Conservation (phyloP, 1,140 invertebrate species). For the Caenorhabditis remanei region DNA sequence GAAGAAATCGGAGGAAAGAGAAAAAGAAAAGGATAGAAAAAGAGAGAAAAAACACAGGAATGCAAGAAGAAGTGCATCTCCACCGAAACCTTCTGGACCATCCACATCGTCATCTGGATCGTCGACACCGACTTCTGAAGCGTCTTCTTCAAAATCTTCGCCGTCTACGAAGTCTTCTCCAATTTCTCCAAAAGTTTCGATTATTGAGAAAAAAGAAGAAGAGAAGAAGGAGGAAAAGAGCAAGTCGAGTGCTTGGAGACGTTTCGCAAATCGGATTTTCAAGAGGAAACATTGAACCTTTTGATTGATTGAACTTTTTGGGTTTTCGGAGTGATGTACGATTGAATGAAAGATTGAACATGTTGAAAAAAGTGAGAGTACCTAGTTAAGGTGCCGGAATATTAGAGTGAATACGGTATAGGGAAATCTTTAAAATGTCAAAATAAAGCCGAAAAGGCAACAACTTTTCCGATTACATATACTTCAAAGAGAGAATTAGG, state of each 20-base stretch:
- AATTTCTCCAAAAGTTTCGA: neutral
- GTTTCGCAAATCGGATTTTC: conserved; percentile 15
- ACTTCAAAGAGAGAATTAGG: too few relatives aligned
- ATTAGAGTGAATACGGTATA: too few relatives aligned
- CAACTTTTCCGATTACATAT: too few relatives aligned
- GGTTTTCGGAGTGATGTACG: too few relatives aligned
- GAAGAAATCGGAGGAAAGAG: conserved; percentile 12
- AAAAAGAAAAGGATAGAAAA: conserved; percentile 33
- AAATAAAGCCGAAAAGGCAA: too few relatives aligned
- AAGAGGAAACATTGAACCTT: neutral
- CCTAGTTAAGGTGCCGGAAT: too few relatives aligned
- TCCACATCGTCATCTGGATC: neutral
- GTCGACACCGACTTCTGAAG: neutral
- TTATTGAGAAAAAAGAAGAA: neutral
- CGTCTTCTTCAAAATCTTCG: neutral
- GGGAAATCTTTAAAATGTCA: too few relatives aligned
- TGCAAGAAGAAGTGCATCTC: neutral
- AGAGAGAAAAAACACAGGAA: neutral
- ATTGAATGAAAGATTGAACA: too few relatives aligned
- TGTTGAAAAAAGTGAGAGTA: too few relatives aligned
- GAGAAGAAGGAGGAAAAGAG: neutral
- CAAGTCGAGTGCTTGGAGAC: conserved; percentile 35
- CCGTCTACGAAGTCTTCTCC: neutral
- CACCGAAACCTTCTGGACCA: neutral
- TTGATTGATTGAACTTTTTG: too few relatives aligned